These are phyloP conservation scores for Cecidostiba fungosa DNA, from an alignment of 2,888 invertebrate genomes.

Conservation along the genomic window DNA sequence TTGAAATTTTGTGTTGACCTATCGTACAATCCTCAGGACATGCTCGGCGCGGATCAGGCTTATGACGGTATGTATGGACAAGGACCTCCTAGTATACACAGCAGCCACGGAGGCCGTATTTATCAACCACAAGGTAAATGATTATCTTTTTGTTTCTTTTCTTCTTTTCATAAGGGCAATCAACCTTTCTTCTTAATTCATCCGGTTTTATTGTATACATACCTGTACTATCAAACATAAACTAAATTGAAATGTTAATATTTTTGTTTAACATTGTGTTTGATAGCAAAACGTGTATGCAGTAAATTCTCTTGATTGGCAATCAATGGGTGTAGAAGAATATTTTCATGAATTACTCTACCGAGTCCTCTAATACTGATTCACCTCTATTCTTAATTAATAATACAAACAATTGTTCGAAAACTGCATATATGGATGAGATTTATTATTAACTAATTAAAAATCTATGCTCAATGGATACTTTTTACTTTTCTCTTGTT, in stretches of 20 bases:
- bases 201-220: not conserved
- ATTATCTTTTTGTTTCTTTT: constrained; percentile 62
- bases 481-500: not conserved
- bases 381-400: not conserved
- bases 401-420: not conserved
- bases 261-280: not conserved
- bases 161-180: constrained; percentile 27
- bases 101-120: constrained; percentile 88
- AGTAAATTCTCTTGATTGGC: not conserved
- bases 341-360: not conserved
- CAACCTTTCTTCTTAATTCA: not conserved
- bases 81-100: constrained; percentile 93
- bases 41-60: constrained; percentile 94
- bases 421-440: not conserved
- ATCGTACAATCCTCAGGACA: constrained; percentile 85
- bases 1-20: constrained; percentile 75
- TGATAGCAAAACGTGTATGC: not conserved
- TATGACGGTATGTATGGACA: constrained; percentile 97
- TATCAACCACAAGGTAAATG: constrained; percentile 93
- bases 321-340: not conserved
- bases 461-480: not conserved
- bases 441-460: not conserved
- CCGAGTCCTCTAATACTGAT: not conserved
- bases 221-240: not conserved
- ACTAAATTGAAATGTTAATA: not conserved